These are phyloP conservation scores for Atopsyche davidsoni DNA, from an alignment of 1,140 invertebrate species.

Conservation along the genomic window DNA sequence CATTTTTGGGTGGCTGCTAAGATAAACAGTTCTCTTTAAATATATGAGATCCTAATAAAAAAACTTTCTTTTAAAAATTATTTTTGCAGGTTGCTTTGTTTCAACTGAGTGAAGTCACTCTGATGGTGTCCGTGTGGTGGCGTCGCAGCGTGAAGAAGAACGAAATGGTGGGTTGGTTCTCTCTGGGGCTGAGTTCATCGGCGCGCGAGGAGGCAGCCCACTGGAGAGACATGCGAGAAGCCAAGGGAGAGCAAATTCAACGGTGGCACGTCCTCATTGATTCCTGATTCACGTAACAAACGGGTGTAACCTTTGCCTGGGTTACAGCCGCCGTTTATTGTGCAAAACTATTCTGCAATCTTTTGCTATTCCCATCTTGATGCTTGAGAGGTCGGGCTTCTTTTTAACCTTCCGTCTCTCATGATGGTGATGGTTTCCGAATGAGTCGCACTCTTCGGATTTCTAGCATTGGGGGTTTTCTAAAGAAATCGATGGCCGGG, in stretches of 20 bases:
- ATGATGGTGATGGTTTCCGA: not conserved
- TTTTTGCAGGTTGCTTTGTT: slow-evolving; percentile 77
- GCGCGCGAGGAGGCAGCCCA: slow-evolving; percentile 88
- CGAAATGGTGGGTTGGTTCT: slow-evolving; percentile 95
- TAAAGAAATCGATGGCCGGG: not conserved
- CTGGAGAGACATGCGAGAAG: slow-evolving; percentile 83
- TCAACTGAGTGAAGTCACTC: slow-evolving; percentile 89
- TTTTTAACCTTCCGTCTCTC: slow-evolving; percentile 14
- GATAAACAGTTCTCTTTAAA: too few relatives aligned
- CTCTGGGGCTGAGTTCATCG: slow-evolving; percentile 83
- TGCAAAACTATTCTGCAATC: slow-evolving; percentile 23
- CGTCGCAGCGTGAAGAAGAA: slow-evolving; percentile 87
- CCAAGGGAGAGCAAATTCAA: slow-evolving; percentile 47
- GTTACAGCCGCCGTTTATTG: slow-evolving; percentile 26
- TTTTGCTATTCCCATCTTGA: slow-evolving; percentile 30
- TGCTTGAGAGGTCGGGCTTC: slow-evolving; percentile 23
- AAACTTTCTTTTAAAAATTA: slow-evolving; percentile 9
- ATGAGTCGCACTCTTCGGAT: slow-evolving; percentile 1
- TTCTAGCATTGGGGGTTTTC: not conserved
- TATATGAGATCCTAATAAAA: too few relatives aligned
- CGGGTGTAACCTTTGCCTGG: slow-evolving; percentile 22
- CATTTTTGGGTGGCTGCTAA: too few relatives aligned
- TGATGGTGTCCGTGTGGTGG: slow-evolving; percentile 91
- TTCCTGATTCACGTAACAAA: slow-evolving; percentile 39
- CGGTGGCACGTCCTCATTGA: slow-evolving; percentile 47